Conservation (phyloP, 1,140 invertebrate species). For the Paralvinella palmiformis region DNA sequence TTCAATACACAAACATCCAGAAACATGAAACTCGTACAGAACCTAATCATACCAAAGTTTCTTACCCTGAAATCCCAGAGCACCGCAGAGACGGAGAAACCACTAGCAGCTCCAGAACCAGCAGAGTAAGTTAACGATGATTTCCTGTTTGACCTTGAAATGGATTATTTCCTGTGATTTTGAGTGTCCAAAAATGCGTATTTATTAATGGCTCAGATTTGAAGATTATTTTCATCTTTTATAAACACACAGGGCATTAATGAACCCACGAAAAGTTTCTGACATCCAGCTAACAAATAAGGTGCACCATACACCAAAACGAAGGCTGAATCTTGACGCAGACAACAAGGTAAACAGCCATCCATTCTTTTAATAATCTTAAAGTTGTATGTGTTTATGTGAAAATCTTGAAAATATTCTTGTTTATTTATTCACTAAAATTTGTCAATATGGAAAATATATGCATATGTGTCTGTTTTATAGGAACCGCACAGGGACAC, state of each 20-base stretch:
- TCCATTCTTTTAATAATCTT: background rate
- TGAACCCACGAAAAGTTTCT: background rate
- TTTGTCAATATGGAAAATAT: background rate
- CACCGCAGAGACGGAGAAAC: conserved; percentile 25
- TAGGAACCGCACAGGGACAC: too few relatives aligned
- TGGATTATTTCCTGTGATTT: background rate
- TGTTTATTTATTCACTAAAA: background rate
- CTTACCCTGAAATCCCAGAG: conserved; percentile 29
- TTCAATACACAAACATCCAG: conserved; percentile 26
- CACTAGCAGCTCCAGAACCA: conserved; percentile 18
- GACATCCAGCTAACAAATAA: background rate
- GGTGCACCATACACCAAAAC: background rate
- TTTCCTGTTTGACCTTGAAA: background rate
- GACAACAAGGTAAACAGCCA: too few relatives aligned
- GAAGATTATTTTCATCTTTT: background rate
- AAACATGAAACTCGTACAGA: conserved; percentile 28
- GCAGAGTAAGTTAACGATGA: background rate
- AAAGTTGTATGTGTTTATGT: background rate
- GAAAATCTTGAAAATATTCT: background rate
- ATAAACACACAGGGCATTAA: background rate
- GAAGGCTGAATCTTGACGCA: too few relatives aligned
- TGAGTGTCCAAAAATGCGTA: background rate
- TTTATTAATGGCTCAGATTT: background rate
- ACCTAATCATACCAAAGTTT: conserved; percentile 26
- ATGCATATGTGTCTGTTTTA: too few relatives aligned